Conservation (phyloP, 2,113 vertebrate genomes). For the Actenoides lindsayi region DNA sequence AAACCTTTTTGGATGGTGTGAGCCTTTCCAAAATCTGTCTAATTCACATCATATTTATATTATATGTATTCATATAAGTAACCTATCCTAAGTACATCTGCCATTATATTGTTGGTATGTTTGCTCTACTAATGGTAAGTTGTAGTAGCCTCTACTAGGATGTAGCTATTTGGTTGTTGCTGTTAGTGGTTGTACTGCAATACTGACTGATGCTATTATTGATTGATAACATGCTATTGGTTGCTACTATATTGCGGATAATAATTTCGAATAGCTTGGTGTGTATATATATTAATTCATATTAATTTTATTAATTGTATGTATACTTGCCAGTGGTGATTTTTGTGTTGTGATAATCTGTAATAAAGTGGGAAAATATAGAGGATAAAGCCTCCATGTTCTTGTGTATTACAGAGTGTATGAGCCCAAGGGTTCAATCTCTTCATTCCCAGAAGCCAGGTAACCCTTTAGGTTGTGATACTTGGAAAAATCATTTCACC, state of each 20-base stretch:
- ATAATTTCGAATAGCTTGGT: not conserved
- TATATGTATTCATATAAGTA: not conserved
- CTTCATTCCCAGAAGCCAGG: not conserved
- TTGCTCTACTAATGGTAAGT: not conserved
- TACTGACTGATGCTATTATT: not conserved
- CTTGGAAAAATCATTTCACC: not conserved
- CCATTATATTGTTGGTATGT: not conserved
- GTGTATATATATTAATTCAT: not conserved
- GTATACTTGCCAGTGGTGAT: not conserved
- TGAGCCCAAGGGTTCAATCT: not conserved
- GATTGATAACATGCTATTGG: not conserved
- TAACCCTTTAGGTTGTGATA: not conserved
- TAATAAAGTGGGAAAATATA: not conserved
- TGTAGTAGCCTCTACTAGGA: not conserved
- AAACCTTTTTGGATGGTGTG: not conserved
- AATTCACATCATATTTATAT: accelerated
- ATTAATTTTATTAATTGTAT: not conserved
- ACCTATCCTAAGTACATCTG: not conserved
- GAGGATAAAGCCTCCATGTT: not conserved
- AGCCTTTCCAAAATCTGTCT: not conserved
- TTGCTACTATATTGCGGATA: not conserved
- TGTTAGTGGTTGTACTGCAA: not conserved
- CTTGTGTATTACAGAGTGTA: not conserved
- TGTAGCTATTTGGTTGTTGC: not conserved
- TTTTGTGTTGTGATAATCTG: not conserved